A percentile compares a stretch with the other conserved stretches of the same genome.
These are phyloP conservation scores for Stegodyphus dumicola DNA, from an alignment of 1,140 invertebrate genomes.

Conservation along the genomic window DNA sequence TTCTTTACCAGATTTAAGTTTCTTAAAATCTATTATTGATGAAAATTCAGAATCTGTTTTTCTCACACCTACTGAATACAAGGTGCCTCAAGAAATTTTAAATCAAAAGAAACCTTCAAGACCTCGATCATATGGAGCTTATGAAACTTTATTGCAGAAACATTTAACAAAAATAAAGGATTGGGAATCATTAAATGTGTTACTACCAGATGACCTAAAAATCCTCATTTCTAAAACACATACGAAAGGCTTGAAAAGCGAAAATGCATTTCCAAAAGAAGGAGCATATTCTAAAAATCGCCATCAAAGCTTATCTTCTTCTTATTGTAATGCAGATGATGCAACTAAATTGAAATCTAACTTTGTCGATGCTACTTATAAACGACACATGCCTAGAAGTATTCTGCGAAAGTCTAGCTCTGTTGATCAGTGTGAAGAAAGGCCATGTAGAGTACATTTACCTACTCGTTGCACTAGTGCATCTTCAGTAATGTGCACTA, in stretches of 20 bases:
- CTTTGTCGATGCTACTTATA: constrained; percentile 20
- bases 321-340: constrained; percentile 42
- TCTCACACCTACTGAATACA: constrained; percentile 45
- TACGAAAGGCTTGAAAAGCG: constrained; percentile 22
- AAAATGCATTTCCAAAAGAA: neutral
- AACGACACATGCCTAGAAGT: constrained; percentile 40
- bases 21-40: constrained; percentile 71
- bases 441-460: constrained; percentile 15
- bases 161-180: constrained; percentile 84
- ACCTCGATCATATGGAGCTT: constrained; percentile 85
- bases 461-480: constrained; percentile 47
- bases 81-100: constrained; percentile 40
- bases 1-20: constrained; percentile 86
- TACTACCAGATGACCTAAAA: constrained; percentile 82
- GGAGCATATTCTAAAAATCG: neutral
- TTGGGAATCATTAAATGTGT: constrained; percentile 89
- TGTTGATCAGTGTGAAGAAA: constrained; percentile 48
- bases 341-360: constrained; percentile 14
- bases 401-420: constrained; percentile 51
- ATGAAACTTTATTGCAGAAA: constrained; percentile 82
- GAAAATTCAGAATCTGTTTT: constrained; percentile 52
- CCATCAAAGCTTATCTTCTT: constrained; percentile 23
- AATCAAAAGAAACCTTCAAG: constrained; percentile 66
- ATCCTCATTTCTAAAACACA: constrained; percentile 48
- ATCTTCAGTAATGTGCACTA: constrained; percentile 30